Percentiles rank a stretch among this genome's conserved stretches.
Conservation (phyloP, 2,113 vertebrate species). For the Xenopus borealis region DNA sequence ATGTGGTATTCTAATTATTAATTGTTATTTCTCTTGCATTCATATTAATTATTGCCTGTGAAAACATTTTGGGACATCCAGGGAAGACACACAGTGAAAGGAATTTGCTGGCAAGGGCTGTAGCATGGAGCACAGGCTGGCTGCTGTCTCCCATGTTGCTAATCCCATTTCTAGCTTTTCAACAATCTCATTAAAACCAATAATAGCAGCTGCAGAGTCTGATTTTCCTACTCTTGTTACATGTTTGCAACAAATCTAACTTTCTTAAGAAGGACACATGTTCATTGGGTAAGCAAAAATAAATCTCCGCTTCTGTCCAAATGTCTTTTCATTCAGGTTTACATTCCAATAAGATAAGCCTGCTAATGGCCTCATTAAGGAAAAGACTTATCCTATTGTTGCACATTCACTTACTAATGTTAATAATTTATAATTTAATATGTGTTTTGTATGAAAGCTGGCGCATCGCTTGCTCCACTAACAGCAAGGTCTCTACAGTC, state of each 20-base stretch:
- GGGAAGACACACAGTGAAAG: constrained; percentile 10
- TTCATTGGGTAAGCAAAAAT: constrained; percentile 5
- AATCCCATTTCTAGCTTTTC: constrained; percentile 41
- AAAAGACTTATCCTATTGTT: too few relatives aligned
- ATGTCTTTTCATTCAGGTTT: constrained; percentile 9
- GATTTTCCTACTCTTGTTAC: constrained; percentile 19
- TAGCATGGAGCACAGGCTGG: constrained; percentile 15
- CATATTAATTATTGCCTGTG: constrained; percentile 22
- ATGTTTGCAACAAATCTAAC: constrained; percentile 8
- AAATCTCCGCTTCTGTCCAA: not conserved
- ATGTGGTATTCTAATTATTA: too few relatives aligned
- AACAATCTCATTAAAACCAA: constrained; percentile 34
- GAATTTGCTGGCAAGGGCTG: constrained; percentile 27
- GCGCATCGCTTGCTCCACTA: too few relatives aligned
- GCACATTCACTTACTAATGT: too few relatives aligned
- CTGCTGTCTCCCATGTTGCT: constrained; percentile 25
- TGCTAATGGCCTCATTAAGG: not conserved
- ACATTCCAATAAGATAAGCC: not conserved
- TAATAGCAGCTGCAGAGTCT: constrained; percentile 34
- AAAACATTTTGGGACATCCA: constrained; percentile 14
- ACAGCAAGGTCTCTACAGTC: too few relatives aligned
- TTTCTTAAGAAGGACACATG: constrained; percentile 4
- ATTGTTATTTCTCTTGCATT: too few relatives aligned
- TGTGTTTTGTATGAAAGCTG: too few relatives aligned
- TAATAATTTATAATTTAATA: too few relatives aligned